These are phyloP conservation scores for Archips xylosteana DNA, from an alignment of 2,888 invertebrate species.

Conservation along the genomic window DNA sequence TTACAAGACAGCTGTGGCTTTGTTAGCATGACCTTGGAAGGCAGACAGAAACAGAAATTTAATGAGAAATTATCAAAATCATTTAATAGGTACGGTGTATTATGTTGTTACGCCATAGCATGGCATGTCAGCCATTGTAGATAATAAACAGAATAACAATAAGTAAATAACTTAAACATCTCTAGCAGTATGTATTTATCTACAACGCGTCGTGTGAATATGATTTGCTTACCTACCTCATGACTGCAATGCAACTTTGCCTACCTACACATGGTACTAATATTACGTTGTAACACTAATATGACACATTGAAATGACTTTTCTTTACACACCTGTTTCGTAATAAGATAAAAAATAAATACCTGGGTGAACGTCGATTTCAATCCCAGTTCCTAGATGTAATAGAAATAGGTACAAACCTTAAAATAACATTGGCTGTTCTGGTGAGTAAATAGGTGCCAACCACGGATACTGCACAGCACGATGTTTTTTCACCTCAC, in stretches of 20 bases:
- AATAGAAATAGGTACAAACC: conserved; percentile 65
- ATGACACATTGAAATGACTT: conserved; percentile 52
- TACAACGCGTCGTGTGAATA: conserved; percentile 19
- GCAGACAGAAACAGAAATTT: conserved; percentile 22
- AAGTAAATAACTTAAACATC: background rate
- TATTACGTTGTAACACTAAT: conserved; percentile 54
- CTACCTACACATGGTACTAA: conserved; percentile 57
- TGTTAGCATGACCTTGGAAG: conserved; percentile 41
- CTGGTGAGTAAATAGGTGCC: conserved; percentile 72
- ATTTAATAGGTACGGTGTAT: background rate
- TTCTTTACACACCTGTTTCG: conserved; percentile 53
- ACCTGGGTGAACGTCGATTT: conserved; percentile 37
- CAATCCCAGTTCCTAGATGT: conserved; percentile 44
- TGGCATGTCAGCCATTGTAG: conserved; percentile 41
- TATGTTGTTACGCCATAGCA: conserved; percentile 25
- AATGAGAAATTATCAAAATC: conserved; percentile 12
- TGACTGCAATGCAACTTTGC: conserved; percentile 50
- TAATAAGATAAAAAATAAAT: conserved; percentile 47
- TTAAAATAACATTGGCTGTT: conserved; percentile 83
- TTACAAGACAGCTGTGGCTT: conserved; percentile 37
- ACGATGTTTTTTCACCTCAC: conserved; percentile 54
- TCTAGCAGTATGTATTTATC: background rate
- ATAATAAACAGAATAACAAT: background rate
- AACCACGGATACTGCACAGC: conserved; percentile 62
- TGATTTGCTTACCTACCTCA: conserved; percentile 39